These are phyloP conservation scores for Propsilocerus akamusi DNA, from an alignment of 1,140 invertebrate species.

Conservation along the genomic window DNA sequence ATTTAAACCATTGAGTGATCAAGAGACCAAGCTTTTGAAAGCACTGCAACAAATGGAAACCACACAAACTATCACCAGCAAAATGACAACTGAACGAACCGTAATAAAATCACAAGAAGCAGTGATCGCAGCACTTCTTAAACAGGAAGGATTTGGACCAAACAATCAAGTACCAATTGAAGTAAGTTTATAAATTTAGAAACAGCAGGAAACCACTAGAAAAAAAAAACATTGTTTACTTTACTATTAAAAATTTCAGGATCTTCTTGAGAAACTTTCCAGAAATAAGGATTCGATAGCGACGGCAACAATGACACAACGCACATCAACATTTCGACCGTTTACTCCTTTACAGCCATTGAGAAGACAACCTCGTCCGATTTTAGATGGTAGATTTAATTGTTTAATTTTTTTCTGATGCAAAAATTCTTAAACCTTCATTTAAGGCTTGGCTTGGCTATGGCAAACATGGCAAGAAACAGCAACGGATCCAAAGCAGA, in stretches of 20 bases:
- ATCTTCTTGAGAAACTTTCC: neutral
- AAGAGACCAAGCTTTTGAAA: neutral
- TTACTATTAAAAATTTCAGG: neutral
- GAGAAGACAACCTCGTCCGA: constrained; percentile 19
- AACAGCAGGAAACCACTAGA: neutral
- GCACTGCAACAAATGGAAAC: constrained; percentile 1
- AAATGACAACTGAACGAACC: constrained; percentile 1
- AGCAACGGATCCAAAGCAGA: constrained; percentile 14
- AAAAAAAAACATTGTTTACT: neutral
- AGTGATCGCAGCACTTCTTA: constrained; percentile 40
- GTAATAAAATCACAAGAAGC: constrained; percentile 32
- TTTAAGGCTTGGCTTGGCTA: constrained; percentile 24
- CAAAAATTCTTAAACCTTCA: neutral
- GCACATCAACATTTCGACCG: constrained; percentile 15
- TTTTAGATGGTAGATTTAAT: constrained; percentile 21
- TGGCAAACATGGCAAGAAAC: constrained; percentile 31
- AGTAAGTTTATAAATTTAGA: neutral
- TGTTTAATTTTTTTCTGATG: neutral
- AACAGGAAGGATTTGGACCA: constrained; percentile 45
- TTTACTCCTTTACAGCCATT: constrained; percentile 17
- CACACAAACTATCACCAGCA: constrained; percentile 3
- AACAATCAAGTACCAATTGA: constrained; percentile 6
- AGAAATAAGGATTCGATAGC: neutral
- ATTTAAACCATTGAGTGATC: neutral
- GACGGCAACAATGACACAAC: neutral